phyloP scores from a whole-genome alignment of 1,140 invertebrate genomes.

The Drosophila pallidifrons region DNA sequence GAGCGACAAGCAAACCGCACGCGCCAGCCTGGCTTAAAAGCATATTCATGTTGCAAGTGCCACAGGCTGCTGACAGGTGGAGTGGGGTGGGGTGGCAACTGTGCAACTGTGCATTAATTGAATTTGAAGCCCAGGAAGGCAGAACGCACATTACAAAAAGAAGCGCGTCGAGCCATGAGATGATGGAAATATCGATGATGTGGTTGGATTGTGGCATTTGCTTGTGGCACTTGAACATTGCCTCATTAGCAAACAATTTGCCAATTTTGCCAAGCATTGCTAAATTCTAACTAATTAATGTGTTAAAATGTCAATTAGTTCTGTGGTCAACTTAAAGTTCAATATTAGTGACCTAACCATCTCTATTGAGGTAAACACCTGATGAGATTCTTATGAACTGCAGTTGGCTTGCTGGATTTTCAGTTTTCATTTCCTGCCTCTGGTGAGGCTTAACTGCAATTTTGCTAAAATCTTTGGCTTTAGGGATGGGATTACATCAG shows the following conservation, averaged over 20 bases:
- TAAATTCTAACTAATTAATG: constrained; percentile 48
- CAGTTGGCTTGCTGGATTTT: not conserved
- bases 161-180: not conserved
- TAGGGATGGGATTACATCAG: not conserved
- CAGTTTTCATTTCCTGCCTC: not conserved
- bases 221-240: constrained; percentile 52
- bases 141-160: constrained; percentile 10
- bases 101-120: constrained; percentile 57
- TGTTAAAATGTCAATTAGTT: constrained; percentile 51
- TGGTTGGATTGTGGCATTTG: constrained; percentile 48
- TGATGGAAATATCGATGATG: constrained; percentile 32
- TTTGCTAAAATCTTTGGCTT: not conserved
- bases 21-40: constrained; percentile 56
- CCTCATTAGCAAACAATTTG: constrained; percentile 12
- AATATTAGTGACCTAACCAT: not conserved
- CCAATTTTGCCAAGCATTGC: not conserved
- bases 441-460: not conserved
- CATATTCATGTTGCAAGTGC: constrained; percentile 62
- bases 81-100: constrained; percentile 8
- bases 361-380: too few species aligned
- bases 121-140: constrained; percentile 44
- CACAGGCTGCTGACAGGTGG: constrained; percentile 16
- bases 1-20: constrained; percentile 24
- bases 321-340: constrained; percentile 8
- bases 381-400: not conserved